Percentiles rank a stretch among this genome's conserved stretches.
phyloP scores from a whole-genome alignment of 2,113 vertebrate genomes.

The Lycocorax pyrrhopterus region DNA sequence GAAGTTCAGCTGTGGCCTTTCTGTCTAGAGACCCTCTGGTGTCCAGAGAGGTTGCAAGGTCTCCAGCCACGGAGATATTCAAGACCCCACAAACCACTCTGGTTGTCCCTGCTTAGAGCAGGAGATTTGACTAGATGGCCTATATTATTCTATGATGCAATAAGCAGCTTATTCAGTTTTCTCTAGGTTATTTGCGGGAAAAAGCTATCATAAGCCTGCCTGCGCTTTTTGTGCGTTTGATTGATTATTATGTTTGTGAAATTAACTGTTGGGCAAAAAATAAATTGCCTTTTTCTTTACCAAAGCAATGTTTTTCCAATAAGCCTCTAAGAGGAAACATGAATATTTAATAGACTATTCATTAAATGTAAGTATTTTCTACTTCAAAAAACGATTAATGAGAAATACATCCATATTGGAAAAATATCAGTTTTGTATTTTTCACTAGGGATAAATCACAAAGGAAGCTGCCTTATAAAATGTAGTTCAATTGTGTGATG shows the following conservation, averaged over 20 bases:
- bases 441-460: background rate
- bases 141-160: background rate
- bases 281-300: background rate
- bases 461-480: background rate
- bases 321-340: background rate
- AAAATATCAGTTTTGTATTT: background rate
- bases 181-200: background rate
- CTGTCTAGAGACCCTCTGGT: background rate
- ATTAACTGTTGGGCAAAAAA: slow-evolving; percentile 7
- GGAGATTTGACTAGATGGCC: background rate
- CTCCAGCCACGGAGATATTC: background rate
- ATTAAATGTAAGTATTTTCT: slow-evolving; percentile 6
- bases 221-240: background rate
- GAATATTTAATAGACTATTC: slow-evolving; percentile 14
- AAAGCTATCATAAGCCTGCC: background rate
- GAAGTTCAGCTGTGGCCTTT: background rate
- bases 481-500: background rate
- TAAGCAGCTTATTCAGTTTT: background rate
- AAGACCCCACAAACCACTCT: background rate
- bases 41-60: background rate
- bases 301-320: background rate
- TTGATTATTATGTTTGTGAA: background rate
- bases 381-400: background rate
- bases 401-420: background rate
- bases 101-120: background rate